These are phyloP conservation scores for Ophion ellenae DNA, from an alignment of 2,888 invertebrate species.

Conservation along the genomic window DNA sequence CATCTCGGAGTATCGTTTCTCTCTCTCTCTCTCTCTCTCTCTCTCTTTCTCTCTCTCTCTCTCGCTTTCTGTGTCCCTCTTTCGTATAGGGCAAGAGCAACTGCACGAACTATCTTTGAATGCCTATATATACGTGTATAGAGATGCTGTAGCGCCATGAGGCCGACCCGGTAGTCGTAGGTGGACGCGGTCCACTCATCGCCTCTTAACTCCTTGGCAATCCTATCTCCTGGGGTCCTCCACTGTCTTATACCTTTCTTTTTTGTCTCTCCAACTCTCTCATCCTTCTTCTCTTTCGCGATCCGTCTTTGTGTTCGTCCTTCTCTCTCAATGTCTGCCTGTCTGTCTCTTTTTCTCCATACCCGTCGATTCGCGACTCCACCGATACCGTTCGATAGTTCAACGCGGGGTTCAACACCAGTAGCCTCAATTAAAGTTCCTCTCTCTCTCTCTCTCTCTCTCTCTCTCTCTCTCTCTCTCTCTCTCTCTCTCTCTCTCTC, in stretches of 20 bases:
- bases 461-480: conserved; percentile 23
- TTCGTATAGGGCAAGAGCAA: conserved; percentile 28
- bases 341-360: conserved; percentile 29
- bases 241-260: conserved; percentile 6
- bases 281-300: background rate
- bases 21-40: conserved; percentile 29
- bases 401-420: conserved; percentile 63
- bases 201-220: conserved; percentile 68
- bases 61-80: conserved; percentile 27
- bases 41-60: conserved; percentile 9
- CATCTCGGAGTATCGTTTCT: conserved; percentile 18
- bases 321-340: background rate
- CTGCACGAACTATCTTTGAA: conserved; percentile 59
- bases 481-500: conserved; percentile 22
- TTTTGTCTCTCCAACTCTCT: conserved; percentile 16
- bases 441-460: background rate
- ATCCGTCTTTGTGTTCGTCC: background rate
- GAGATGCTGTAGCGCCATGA: conserved; percentile 55
- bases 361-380: conserved; percentile 13
- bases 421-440: conserved; percentile 64
- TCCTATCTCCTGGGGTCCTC: conserved; percentile 13
- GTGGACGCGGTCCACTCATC: conserved; percentile 82
- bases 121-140: conserved; percentile 47
- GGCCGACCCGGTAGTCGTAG: conserved; percentile 71
- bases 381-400: conserved; percentile 67